Evolutionary conservation across 2,113 vertebrate genomes (phyloP), one percentile per base, ranked within the genome.

Genomic region (Procavia capensis): DNA sequence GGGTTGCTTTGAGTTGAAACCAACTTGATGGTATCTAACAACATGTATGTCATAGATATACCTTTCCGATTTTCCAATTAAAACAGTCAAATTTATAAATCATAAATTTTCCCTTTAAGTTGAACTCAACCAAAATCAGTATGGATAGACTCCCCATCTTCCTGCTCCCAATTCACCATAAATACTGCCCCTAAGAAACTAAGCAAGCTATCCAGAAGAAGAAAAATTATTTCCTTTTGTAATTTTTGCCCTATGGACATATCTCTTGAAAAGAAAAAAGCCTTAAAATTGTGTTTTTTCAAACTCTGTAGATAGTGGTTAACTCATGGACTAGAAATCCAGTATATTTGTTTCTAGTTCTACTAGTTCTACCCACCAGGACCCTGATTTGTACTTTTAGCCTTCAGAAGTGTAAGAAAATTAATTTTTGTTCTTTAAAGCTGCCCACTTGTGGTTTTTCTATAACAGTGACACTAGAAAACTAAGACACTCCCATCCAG

Each of bases 21-120:
- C 50, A 14, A 54, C 50, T 13, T 54, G 50, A 10, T 16, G 11
- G 50, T 54, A 54, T 13, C 11, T 54, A 14, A 54, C 50, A 54
- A 54, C 16, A 82, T 27, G 43, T 31, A 61, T 39, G 63, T 43
- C 34, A 57, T 24, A 80, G 78, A 80, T 11, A 50, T 96, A 96
- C 54, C 68, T 68, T 97, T 97, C 91, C 39, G 36, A 70, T 70
- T 59, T 59, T 59, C 57, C 20, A 45, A 75, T 25, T 97, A 96
- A 85, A 91, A 96, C 27, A 96, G n/a, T 72, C 63, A 93, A 81
- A 72, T 94, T 34, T 95, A 88, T 96, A 97, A 91, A 95, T 92
- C 75, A 82, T 41, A 57, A 97, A 50, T 61, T 87, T 96, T 96
- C 72, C 11, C 45, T 39, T 34, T 2, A 3, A 29, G 9, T 66